Base-by-base conservation (phyloP, 1,140 invertebrate genomes). In the Galendromus occidentalis region DNA sequence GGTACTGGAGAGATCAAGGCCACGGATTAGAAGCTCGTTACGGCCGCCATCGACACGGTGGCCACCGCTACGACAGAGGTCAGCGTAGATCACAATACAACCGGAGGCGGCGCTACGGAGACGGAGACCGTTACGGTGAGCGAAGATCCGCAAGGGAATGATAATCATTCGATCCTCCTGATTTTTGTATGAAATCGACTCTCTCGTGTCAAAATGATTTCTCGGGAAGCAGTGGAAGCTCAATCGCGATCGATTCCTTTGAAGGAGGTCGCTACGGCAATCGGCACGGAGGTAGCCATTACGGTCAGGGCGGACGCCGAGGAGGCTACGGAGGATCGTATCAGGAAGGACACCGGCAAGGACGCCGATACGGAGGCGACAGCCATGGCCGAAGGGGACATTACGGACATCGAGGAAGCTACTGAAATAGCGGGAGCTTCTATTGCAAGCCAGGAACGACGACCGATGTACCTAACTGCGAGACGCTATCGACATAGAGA, bases 101-200 rank as follows among this genome's bases (percentile, higher is more conserved):
- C 9, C 51, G 9, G 20, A 1, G 51, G 12, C 25, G 51, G 2
- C 25, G 22, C 6, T 59, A 59, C 33, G 18, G 18, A 20, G 45
- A 47, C 45, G 45, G 45, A 28, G 45, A 47, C 28, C 45, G 28
- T 22, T 47, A 47, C 45, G 45, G 45, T 47, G 45, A 47, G 45
- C 7, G 42, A 12, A 12, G 42, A 12, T 44, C n/a, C 42, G 12
- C 42, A 44, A 12, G 42, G 42, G 18, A 44, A 44, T 44, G 18
- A 44, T n/a, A 44, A 12, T 44, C 12, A 44, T 44, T n/a, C n/a
- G n/a, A n/a, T n/a, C n/a, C n/a, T n/a, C n/a, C n/a, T n/a, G n/a
- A n/a, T n/a, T n/a, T n/a, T n/a, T n/a, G 33, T 4, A 39, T 47
- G 45, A 47, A 47, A 4, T 14, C 5, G 45, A 39, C 33, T 39